Evolutionary conservation across 1,140 invertebrate genomes (phyloP).

Genomic region (Zaprionus inermis): DNA sequence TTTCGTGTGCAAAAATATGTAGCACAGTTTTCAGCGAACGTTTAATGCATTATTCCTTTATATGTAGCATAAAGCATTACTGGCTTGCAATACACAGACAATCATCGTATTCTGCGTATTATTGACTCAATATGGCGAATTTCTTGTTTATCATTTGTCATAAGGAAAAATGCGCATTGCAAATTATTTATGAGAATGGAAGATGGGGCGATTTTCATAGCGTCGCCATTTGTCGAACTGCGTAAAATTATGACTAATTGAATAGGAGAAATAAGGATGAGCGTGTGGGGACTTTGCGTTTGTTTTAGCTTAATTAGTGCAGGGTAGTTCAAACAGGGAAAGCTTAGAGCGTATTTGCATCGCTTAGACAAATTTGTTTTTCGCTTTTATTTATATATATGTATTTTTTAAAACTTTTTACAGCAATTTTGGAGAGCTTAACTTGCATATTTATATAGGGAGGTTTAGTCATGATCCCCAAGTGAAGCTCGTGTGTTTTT

Average conservation of each 20-base stretch:
- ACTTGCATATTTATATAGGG: not conserved
- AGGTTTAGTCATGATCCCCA: not conserved
- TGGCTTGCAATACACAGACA: not conserved
- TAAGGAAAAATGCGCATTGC: not conserved
- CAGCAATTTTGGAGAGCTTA: not conserved
- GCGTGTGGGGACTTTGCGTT: not conserved
- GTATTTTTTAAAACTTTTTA: no score
- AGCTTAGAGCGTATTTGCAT: no score
- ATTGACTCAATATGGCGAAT: not conserved
- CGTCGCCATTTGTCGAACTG: conserved; percentile 1
- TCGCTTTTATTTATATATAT: no score
- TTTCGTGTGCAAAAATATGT: conserved; percentile 7
- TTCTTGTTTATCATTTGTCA: conserved; percentile 7
- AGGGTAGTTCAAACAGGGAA: no score
- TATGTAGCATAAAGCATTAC: not conserved
- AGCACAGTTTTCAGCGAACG: conserved; percentile 16
- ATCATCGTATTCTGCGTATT: not conserved
- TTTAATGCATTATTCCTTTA: not conserved
- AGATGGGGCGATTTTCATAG: not conserved
- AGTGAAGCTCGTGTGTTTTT: not conserved
- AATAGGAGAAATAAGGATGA: not conserved
- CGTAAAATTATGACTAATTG: not conserved
- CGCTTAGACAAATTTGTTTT: no score
- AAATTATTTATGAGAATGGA: not conserved
- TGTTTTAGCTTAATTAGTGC: not conserved